A percentile compares a stretch with the other conserved stretches of the same genome.
phyloP scores from a whole-genome alignment of 2,113 vertebrate genomes.

The Lates calcarifer region DNA sequence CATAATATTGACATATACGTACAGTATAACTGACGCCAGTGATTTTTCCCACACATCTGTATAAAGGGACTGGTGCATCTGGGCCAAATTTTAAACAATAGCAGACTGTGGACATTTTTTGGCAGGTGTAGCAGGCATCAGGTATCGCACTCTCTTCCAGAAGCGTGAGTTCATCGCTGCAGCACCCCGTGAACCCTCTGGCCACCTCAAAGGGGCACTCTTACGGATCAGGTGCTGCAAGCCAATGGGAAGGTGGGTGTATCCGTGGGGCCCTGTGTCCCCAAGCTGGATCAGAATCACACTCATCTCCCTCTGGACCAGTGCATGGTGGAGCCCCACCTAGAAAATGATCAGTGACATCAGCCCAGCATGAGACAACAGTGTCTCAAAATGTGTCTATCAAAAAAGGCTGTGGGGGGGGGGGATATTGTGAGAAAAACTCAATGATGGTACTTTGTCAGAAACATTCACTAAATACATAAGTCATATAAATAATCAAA shows the following conservation, averaged over 20 bases:
- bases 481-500: too few species aligned
- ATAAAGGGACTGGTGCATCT: too few species aligned
- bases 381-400: too few species aligned
- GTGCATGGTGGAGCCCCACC: slow-evolving; percentile 81
- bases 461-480: too few species aligned
- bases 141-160: slow-evolving; percentile 91
- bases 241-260: slow-evolving; percentile 80
- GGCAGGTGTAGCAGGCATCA: slow-evolving; percentile 83
- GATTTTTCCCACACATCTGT: too few species aligned
- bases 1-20: too few species aligned
- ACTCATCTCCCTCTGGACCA: slow-evolving; percentile 85
- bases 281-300: slow-evolving; percentile 90
- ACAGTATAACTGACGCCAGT: too few species aligned
- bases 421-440: too few species aligned
- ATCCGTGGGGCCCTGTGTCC: slow-evolving; percentile 70
- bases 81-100: neutral
- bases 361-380: too few species aligned
- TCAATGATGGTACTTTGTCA: too few species aligned
- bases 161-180: slow-evolving; percentile 80
- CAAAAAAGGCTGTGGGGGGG: too few species aligned
- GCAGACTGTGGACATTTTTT: neutral
- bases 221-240: slow-evolving; percentile 87
- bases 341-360: slow-evolving; percentile 15
- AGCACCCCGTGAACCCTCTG: slow-evolving; percentile 22
- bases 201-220: slow-evolving; percentile 86